Evolutionary conservation across 2,888 invertebrate genomes (phyloP), one percentile per base, ranked within the genome.

Genomic region (Tortrix viridana): DNA sequence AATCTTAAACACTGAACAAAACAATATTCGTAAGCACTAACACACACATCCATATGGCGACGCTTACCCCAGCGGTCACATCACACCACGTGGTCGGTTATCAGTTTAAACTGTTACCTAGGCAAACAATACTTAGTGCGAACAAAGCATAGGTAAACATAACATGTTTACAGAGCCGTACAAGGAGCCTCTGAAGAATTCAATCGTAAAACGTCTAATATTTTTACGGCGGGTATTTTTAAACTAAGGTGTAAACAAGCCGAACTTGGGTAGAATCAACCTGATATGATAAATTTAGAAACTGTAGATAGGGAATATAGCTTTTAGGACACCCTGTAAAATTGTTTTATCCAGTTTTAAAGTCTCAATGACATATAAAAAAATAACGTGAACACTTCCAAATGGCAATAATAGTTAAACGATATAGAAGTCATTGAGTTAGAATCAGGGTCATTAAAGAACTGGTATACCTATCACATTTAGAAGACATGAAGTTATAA

Each of bases 1-100:
- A 85, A 81, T 84, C 82, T 82, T 79, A 74, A 77, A 80, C 74
- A 88, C 89, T 88, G 89, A 87, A 86, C 79, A 79, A 82, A 84
- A 86, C 80, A 82, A 81, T 77, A 75, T 76, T 74, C 70, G 74
- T 77, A 77, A 81, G 81, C 75, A 77, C 73, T 76, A 74, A 69
- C 80, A 79, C 74, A 75, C 78, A 77, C 82, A 77, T 75, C 71
- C 74, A 74, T 72, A 71, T 69, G 66, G 47, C 67, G 61, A 59
- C 69, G 67, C 65, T 64, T 73, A 73, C 57, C 47, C 58, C 53
- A 20, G 57, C 58, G 53, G 43, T 63, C 74, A 73, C 73, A 75
- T 63, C 74, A 73, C 73, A 75, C 81, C 82, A 84, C 81, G 81
- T 82, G 86, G 85, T 32, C 32, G 12, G 32, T 90, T 89, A 90